phyloP scores from a whole-genome alignment of 2,797 vertebrate species.

The Percopsis omiscomaycus region DNA sequence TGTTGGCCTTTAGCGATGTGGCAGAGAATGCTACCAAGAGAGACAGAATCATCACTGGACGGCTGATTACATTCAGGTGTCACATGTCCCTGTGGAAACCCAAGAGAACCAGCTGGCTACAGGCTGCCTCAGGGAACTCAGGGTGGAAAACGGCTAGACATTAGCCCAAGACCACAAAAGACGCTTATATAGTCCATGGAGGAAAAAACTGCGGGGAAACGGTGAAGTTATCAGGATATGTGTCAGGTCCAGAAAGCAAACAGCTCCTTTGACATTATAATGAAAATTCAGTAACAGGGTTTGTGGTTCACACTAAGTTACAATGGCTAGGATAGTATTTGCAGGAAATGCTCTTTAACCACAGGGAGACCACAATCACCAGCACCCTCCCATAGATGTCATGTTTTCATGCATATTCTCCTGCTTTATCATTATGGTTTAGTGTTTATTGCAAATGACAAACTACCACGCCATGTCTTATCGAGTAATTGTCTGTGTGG shows the following conservation, averaged over 20 bases:
- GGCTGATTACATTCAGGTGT: conserved; percentile 25
- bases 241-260: conserved; percentile 38
- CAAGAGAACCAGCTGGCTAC: conserved; percentile 1
- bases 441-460: conserved; percentile 29
- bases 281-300: conserved; percentile 53
- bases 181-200: not conserved
- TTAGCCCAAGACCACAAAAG: conserved; percentile 9
- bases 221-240: conserved; percentile 9
- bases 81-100: conserved; percentile 11
- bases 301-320: conserved; percentile 44
- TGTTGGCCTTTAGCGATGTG: conserved; percentile 33
- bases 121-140: not conserved
- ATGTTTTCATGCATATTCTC: conserved; percentile 34
- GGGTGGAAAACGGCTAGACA: conserved; percentile 3
- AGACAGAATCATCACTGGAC: conserved; percentile 45
- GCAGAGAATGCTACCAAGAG: conserved; percentile 43
- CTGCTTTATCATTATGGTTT: conserved; percentile 24
- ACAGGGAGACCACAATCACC: conserved; percentile 34
- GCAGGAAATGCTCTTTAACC: conserved; percentile 50
- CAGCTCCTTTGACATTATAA: conserved; percentile 40
- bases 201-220: conserved; percentile 3
- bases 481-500: not conserved
- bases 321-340: conserved; percentile 47
- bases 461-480: conserved; percentile 9
- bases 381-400: conserved; percentile 37